phyloP scores from a whole-genome alignment of 2,888 invertebrate genomes.

The Hemithea aestivaria region DNA sequence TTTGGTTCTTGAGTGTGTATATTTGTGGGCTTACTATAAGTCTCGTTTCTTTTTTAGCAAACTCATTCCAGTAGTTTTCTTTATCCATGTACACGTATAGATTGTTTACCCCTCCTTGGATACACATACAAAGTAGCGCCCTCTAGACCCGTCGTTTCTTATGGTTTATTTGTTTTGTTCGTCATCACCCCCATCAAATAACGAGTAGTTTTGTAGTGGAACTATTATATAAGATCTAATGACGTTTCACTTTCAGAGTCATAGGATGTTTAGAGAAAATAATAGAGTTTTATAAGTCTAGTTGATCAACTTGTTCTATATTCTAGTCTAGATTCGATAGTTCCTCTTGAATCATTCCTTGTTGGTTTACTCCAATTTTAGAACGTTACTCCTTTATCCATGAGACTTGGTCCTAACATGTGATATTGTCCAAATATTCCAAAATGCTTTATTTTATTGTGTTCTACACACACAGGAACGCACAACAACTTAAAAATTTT shows the following conservation, averaged over 20 bases:
- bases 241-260: conserved; percentile 16
- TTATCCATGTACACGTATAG: no score
- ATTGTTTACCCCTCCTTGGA: no score
- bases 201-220: conserved; percentile 10
- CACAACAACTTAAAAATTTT: no score
- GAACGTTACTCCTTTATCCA: no score
- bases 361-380: no score
- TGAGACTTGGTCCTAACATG: not conserved
- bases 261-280: conserved; percentile 10
- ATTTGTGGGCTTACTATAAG: no score
- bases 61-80: no score
- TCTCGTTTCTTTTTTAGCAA: no score
- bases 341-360: no score
- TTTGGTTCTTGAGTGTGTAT: no score
- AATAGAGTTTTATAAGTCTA: conserved; percentile 8
- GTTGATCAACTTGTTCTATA: conserved; percentile 1
- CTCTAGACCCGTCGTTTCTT: conserved; percentile 14
- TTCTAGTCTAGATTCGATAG: no score
- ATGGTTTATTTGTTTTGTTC: conserved; percentile 17
- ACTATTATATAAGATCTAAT: conserved; percentile 14
- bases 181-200: conserved; percentile 13
- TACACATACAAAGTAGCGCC: conserved; percentile 18
- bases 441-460: conserved; percentile 9
- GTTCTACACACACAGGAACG: conserved; percentile 3
- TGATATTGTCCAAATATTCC: conserved; percentile 1